phyloP scores from a whole-genome alignment of 2,797 vertebrate genomes.

The Ciconia nigra region DNA sequence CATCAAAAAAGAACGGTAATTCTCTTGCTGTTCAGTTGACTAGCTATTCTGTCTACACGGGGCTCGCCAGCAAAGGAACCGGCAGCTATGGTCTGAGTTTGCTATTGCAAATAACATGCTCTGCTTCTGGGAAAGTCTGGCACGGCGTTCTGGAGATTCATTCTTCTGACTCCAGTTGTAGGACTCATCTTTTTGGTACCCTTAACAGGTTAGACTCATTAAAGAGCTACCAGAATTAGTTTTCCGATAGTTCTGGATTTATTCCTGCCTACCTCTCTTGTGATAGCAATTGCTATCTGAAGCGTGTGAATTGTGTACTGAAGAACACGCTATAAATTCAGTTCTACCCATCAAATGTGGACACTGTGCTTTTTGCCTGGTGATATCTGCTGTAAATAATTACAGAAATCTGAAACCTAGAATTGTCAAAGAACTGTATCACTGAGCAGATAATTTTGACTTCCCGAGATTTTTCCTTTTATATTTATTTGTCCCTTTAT shows the following conservation, averaged over 20 bases:
- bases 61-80: neutral
- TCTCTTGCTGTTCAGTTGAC: neutral
- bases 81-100: neutral
- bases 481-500: neutral
- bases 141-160: neutral
- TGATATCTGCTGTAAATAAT: neutral
- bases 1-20: neutral
- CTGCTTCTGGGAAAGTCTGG: neutral
- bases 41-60: rapidly evolving
- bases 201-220: neutral
- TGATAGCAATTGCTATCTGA: neutral
- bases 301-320: neutral
- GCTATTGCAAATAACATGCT: neutral
- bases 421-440: neutral
- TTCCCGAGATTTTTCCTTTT: neutral
- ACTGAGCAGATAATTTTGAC: neutral
- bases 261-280: neutral
- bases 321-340: neutral
- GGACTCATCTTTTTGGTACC: neutral
- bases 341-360: neutral
- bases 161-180: neutral
- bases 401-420: neutral
- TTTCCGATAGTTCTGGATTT: neutral
- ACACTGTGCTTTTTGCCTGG: neutral
- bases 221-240: neutral